A percentile compares a stretch with the other conserved stretches of the same genome.
phyloP scores from a whole-genome alignment of 23 tunicate genomes.

The Clavelina lepadiformis region DNA sequence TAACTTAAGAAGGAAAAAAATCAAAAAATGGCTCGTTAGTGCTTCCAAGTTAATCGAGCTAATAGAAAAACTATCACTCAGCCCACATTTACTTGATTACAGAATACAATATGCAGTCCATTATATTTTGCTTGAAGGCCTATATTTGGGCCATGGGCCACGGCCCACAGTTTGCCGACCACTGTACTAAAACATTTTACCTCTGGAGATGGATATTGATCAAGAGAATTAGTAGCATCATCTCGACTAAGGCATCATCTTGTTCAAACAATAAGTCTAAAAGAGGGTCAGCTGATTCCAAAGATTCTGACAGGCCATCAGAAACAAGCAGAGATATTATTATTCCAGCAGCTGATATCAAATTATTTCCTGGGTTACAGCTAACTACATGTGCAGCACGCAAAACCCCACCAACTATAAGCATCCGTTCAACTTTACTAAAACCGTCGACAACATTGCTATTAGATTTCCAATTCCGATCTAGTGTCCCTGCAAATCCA shows the following conservation, averaged over 20 bases:
- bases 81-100: too few relatives aligned
- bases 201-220: neutral
- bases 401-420: neutral
- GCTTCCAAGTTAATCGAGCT: too few relatives aligned
- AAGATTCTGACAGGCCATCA: neutral
- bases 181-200: neutral
- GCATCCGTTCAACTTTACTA: slow-evolving; percentile 18
- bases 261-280: slow-evolving; percentile 51
- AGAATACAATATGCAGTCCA: too few relatives aligned
- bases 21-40: too few relatives aligned
- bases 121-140: too few relatives aligned
- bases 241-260: slow-evolving; percentile 51
- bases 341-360: neutral
- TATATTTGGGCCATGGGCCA: too few relatives aligned
- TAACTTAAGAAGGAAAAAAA: too few relatives aligned
- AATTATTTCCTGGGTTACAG: neutral
- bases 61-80: too few relatives aligned
- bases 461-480: too few relatives aligned
- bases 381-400: neutral
- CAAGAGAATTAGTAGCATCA: slow-evolving; percentile 36
- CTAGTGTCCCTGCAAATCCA: slow-evolving; percentile 16
- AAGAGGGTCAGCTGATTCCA: neutral
- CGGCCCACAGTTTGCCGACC: too few relatives aligned
- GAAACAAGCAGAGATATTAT: slow-evolving; percentile 4
- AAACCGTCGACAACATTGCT: neutral